Evolutionary conservation across 2,888 invertebrate genomes (phyloP).

Genomic region (Drosophila ustulata): DNA sequence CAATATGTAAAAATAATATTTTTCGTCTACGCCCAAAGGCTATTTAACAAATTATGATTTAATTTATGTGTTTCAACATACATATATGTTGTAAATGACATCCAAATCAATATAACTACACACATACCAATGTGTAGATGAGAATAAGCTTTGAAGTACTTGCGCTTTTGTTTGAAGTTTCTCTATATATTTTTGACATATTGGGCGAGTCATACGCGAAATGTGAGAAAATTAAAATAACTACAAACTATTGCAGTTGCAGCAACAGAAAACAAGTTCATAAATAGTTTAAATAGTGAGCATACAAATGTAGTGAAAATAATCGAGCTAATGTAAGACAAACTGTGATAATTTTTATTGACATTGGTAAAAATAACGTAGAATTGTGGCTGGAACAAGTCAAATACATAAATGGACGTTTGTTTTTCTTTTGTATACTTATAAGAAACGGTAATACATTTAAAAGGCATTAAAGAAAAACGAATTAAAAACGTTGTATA

Average conservation of each 20-base stretch:
- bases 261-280: constrained; percentile 2
- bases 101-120: background rate
- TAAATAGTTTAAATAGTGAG: background rate
- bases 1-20: background rate
- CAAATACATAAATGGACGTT: constrained; percentile 2
- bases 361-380: constrained; percentile 15
- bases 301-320: background rate
- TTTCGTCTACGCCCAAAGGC: background rate
- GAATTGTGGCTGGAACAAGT: constrained; percentile 3
- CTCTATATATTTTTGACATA: constrained; percentile 26
- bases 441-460: constrained; percentile 7
- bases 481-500: background rate
- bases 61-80: background rate
- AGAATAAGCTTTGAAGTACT: constrained; percentile 51
- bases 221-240: constrained; percentile 35
- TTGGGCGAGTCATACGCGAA: constrained; percentile 40
- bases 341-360: constrained; percentile 40
- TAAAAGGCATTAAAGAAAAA: background rate
- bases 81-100: constrained; percentile 1
- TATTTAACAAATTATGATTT: background rate
- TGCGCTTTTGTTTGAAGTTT: constrained; percentile 47
- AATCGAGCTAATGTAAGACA: background rate
- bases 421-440: constrained; percentile 6
- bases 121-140: background rate
- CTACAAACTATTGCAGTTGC: constrained; percentile 26